Evolutionary conservation across 2,888 invertebrate genomes (phyloP), one percentile per base, ranked within the genome.

Genomic region (Aricia artaxerxes): DNA sequence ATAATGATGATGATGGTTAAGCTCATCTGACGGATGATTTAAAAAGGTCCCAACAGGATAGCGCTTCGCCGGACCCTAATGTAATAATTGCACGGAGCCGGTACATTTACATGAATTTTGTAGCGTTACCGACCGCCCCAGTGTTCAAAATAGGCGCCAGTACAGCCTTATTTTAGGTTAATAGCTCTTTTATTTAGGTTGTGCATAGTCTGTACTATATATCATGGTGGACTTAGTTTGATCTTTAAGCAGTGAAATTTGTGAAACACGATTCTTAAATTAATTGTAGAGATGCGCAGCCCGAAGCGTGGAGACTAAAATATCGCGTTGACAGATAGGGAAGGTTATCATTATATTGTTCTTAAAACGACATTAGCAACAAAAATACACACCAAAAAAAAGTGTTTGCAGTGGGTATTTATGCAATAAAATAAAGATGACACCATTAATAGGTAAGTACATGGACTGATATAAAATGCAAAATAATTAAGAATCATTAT

Each of bases 61-160:
- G 16, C 69, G 69, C 69, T 5, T 16, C 35, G 13, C 69, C 16
- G 38, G 69, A 69, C 69, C 69, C 69, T 69, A 69, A 13, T 16
- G 11, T 31, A 38, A 16, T 35, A 38, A 76, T 76, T 57, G 53
- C 76, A 53, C 16, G 35, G 35, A 13, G 57, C 53, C 75, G 44
- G 31, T 35, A 57, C 57, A 76, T 79, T 53, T 53, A n/a, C 79
- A 79, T 76, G 79, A 64, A 76, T 76, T 79, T 78, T 73, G 73
- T 77, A 78, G 75, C 77, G 78, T 61, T 81, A 80, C 69, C 78
- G 24, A 73, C 35, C 76, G 76, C 11, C 57, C 76, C 57, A 35
- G 76, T 76, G 76, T 76, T 76, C 16, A 49, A 16, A 76, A 75
- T 24, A 53, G 49, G 49, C 49, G 24, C 44, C 75, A 75, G 44